phyloP scores from a whole-genome alignment of 2,888 invertebrate genomes.

The Polymixis flavicincta region DNA sequence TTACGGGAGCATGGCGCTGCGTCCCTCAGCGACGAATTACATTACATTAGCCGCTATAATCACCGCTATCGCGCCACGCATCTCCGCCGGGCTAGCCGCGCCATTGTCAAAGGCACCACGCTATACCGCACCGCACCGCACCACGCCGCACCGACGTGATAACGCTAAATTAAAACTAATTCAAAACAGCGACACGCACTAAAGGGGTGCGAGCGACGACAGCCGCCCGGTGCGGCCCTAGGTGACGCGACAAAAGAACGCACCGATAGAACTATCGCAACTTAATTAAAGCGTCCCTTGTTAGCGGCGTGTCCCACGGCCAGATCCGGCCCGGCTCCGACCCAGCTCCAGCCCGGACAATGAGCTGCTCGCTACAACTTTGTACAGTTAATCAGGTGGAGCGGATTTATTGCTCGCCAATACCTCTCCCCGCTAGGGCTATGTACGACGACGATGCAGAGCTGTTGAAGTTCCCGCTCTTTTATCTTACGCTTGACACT shows the following conservation, averaged over 20 bases:
- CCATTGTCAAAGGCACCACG: constrained; percentile 64
- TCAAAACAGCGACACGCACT: constrained; percentile 54
- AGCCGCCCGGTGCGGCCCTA: neutral
- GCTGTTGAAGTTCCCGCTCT: constrained; percentile 16
- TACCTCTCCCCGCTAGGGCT: constrained; percentile 9
- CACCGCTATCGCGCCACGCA: constrained; percentile 67
- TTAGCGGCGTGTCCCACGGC: constrained; percentile 59
- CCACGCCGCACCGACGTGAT: constrained; percentile 40
- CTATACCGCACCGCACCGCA: constrained; percentile 16
- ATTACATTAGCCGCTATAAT: constrained; percentile 65
- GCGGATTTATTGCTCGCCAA: constrained; percentile 64
- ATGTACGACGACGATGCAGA: constrained; percentile 4
- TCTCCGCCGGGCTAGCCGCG: constrained; percentile 70
- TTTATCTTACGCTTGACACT: neutral
- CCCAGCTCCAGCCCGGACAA: constrained; percentile 47
- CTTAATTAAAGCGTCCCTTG: constrained; percentile 77
- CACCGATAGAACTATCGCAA: constrained; percentile 74
- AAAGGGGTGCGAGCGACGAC: constrained; percentile 33
- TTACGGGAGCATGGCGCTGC: constrained; percentile 16
- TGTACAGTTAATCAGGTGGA: constrained; percentile 69
- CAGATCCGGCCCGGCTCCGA: neutral
- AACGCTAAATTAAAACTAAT: constrained; percentile 70
- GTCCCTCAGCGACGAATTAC: constrained; percentile 58
- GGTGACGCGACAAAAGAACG: constrained; percentile 67
- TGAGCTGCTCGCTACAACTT: constrained; percentile 59